Base-by-base conservation (phyloP, 2,888 invertebrate genomes). In the Apodemia duryi region DNA sequence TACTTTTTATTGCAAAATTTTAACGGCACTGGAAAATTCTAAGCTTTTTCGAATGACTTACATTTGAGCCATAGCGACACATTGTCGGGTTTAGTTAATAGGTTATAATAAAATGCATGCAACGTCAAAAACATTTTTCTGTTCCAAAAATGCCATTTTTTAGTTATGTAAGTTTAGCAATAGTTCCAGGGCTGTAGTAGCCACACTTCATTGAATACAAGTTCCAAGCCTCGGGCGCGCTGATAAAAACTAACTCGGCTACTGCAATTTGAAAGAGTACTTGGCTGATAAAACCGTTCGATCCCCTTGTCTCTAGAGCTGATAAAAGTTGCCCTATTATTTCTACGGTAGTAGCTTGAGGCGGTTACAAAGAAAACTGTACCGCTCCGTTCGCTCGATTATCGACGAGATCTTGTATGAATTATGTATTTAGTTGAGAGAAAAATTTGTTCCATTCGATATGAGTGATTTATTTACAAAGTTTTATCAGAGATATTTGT, bases 301-400 rank as follows among this genome's bases (percentile, higher is more conserved):
- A 75, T 73, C 77, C 72, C 66, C 72, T 73, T 75, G 82, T 81
- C 83, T 71, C 73, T 70, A 68, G 67, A 72, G 67, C 72, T 73
- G 86, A 85, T 87, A 86, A 88, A 87, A 87, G 76, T 88, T 87
- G 79, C 77, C 77, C 84, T 86, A 87, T 86, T 86, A 86, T 85
- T 86, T 83, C 79, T 77, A 72, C 77, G 67, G 68, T 67, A 69
- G 72, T 78, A 32, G 70, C 77, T 79, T 69, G 46, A 65, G 74
- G 84, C 78, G 75, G 71, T 77, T 67, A 67, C 74, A 70, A 80
- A 75, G 77, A 78, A 75, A 73, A 66, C 67, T 65, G 65, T 65
- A 66, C 61, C 71, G 72, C 67, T 67, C 71, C 75, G 72, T 73
- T 77, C 77, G 79, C 77, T 77, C 80, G 79, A 79, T 80, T 78